phyloP scores from a whole-genome alignment of 2,797 vertebrate genomes.

The Cetoscarus ocellatus region DNA sequence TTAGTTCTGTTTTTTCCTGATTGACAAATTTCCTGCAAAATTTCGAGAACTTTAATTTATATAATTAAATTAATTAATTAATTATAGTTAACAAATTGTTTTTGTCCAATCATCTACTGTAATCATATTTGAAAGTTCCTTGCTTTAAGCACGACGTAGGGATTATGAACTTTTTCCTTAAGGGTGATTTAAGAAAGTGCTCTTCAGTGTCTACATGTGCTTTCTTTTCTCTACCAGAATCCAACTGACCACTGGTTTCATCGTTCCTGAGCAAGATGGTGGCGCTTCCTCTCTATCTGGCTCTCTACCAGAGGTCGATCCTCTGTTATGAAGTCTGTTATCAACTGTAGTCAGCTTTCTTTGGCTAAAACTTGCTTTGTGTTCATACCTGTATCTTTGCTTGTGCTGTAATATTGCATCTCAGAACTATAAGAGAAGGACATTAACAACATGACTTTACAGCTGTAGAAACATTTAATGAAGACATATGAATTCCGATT shows the following conservation, averaged over 20 bases:
- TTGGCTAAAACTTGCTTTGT: not conserved
- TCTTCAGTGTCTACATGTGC: slow-evolving; percentile 26
- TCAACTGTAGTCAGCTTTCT: slow-evolving; percentile 19
- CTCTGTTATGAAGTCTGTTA: slow-evolving; percentile 23
- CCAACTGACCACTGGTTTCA: slow-evolving; percentile 18
- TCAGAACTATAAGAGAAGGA: slow-evolving; percentile 2
- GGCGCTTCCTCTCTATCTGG: not conserved
- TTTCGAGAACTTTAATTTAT: too few relatives aligned
- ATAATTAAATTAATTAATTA: too few relatives aligned
- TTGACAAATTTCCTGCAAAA: too few relatives aligned
- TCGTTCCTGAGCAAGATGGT: slow-evolving; percentile 4
- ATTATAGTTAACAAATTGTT: too few relatives aligned
- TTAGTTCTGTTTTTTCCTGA: too few relatives aligned
- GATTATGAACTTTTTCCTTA: slow-evolving; percentile 23
- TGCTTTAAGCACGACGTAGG: slow-evolving; percentile 29
- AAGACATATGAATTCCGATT: not conserved
- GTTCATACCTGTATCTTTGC: not conserved
- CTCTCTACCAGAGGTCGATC: slow-evolving; percentile 5
- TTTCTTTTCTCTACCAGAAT: slow-evolving; percentile 33
- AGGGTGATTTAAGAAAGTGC: slow-evolving; percentile 13
- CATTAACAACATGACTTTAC: slow-evolving; percentile 1
- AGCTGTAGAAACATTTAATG: too few relatives aligned
- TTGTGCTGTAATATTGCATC: slow-evolving; percentile 19
- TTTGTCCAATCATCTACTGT: too few relatives aligned
- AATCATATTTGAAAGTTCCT: too few relatives aligned